Base-by-base conservation (phyloP, 1,140 invertebrate genomes). In the Ostrea denselamellosa region DNA sequence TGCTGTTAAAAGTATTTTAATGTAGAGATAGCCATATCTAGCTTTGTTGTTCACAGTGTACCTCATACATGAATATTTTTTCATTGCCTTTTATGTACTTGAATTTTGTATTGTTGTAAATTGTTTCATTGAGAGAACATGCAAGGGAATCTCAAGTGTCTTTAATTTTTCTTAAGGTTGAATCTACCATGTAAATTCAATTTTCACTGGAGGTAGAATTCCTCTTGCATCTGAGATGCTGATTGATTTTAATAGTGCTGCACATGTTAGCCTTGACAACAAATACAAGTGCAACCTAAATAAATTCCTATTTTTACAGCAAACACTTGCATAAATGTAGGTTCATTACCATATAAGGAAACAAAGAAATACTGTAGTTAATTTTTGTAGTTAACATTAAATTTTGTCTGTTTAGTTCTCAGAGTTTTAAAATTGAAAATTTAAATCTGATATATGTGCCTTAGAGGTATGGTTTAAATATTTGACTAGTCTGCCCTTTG, bases 1-100 rank as follows among this genome's bases (percentile, higher is more conserved):
- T 85, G 92, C 92, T 81, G 92, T 93, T 14, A 91, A 92, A 77
- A 93, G 92, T 89, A 93, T 93, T 91, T 83, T 93, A 14, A 92
- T 92, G 90, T 93, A 77, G 68, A 12, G 22, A 34, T 77, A 77
- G 58, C n/a, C 58, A 89, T 90, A 83, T 62, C 25, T 83, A 62
- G 56, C 17, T 44, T 65, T 52, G 44, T 77, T 77, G 68, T 34
- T 62, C 58, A 62, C 56, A 19, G 14, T 62, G 14, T 77, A 62
- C 58, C 58, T 19, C 58, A 62, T 62, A n/a, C 58, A 25, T 34
- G 22, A 77, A 12, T 34, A 10, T 34, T 28, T 77, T 25, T 77
- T 25, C 68, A 77, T 77, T 77, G 22, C 14, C 25, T 28, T 71
- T 28, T 71, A 44, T 44, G 34, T 2, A 77, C 28, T 12, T 62